These are phyloP conservation scores for Anisognathus igniventris DNA, from an alignment of 2,797 vertebrate genomes.

Conservation along the genomic window DNA sequence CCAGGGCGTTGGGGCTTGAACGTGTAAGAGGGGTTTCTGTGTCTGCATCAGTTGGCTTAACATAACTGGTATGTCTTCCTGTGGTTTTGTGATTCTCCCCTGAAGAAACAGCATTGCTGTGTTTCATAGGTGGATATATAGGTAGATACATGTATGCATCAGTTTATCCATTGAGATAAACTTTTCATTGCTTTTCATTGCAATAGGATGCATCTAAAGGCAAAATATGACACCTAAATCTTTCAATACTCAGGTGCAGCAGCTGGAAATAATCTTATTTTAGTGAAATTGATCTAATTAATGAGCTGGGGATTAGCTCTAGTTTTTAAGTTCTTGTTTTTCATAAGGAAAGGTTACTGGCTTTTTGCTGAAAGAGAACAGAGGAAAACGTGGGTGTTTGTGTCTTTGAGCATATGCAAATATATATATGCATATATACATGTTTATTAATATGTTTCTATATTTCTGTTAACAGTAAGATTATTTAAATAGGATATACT, in stretches of 20 bases:
- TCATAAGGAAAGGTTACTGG: background rate
- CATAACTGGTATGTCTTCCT: background rate
- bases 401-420: background rate
- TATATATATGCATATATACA: background rate
- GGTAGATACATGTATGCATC: background rate
- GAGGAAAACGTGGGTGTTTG: background rate
- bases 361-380: background rate
- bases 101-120: background rate
- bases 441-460: background rate
- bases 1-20: background rate
- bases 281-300: background rate
- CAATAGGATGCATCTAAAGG: background rate
- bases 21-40: fast-evolving
- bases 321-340: background rate
- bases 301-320: background rate
- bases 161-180: background rate
- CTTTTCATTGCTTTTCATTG: background rate
- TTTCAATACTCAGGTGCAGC: background rate
- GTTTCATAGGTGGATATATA: background rate
- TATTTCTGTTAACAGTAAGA: background rate
- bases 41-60: background rate
- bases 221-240: background rate
- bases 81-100: background rate
- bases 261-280: background rate
- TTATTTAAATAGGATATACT: background rate